Base-by-base conservation (phyloP, 2,797 vertebrate genomes). In the Paramormyrops hopkinsi region DNA sequence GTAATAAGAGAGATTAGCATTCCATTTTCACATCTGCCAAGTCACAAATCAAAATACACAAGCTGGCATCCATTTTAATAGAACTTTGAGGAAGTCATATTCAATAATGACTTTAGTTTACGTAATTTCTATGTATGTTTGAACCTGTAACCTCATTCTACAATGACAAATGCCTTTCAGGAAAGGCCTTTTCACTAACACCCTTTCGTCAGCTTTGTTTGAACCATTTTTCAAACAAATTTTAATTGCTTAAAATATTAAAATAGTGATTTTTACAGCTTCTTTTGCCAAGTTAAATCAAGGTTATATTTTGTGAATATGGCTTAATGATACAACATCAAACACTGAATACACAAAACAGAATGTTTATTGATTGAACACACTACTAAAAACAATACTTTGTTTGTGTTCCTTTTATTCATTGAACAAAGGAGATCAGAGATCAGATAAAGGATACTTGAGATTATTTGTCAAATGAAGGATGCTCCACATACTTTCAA, bases 1-100 rank as follows among this genome's bases (percentile, higher is more conserved):
- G 91, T n/a, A 91, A 93, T 92, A 93, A 91, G 0, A n/a, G 88
- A 62, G 53, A 91, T 88, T 91, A 54, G 25, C 41, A 11, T 79
- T 90, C 54, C 50, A 90, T 88, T 90, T 76, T 90, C 50, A 82
- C 33, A 83, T 19, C 65, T 9, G 79, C 89, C 89, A 76, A 76
- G 86, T 87, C 50, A 73, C 29, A 9, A 29, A 73, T 73, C 65
- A 73, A 73, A 37, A 73, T 37, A 73, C 29, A 37, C 29, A 73
- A 65, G 22, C 22, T 65, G 17, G n/a, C 29, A 54, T 82, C 37
- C 14, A 44, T 65, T 65, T 65, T 65, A 65, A 73, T 73, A 37
- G 65, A 73, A 73, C 65, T 37, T 73, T 37, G 12, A 37, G 9
- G 9, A 65, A 73, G 29, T 17, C 65, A 37, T 37, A 73, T 37